Conservation (phyloP, 2,888 invertebrate genomes). For the Acleris sparsana region DNA sequence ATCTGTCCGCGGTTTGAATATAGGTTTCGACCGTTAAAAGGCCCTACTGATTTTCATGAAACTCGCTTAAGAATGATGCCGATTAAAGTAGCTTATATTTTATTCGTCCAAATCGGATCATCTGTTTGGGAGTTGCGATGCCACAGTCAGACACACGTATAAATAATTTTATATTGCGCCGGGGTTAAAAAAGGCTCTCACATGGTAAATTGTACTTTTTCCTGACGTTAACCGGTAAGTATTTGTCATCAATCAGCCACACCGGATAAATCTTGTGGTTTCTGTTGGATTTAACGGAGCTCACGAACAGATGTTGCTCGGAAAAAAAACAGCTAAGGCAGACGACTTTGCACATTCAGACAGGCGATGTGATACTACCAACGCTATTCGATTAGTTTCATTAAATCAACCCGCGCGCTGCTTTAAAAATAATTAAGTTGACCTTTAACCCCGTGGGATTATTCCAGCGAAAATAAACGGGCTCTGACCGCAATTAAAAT, state of each 20-base stretch:
- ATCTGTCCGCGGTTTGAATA: too few relatives aligned
- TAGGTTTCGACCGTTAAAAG: too few relatives aligned
- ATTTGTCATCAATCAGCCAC: slow-evolving; percentile 10
- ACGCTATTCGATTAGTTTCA: slow-evolving; percentile 1
- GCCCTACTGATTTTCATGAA: too few relatives aligned
- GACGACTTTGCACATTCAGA: neutral
- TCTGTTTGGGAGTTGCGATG: too few relatives aligned
- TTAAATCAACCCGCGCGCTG: slow-evolving; percentile 1
- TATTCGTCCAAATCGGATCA: too few relatives aligned
- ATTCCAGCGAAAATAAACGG: slow-evolving; percentile 17
- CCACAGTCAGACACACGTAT: too few relatives aligned
- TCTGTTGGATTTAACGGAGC: slow-evolving; percentile 32
- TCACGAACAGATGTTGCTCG: slow-evolving; percentile 4
- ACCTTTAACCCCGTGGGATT: slow-evolving; percentile 28
- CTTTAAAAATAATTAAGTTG: slow-evolving; percentile 26
- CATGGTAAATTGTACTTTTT: slow-evolving; percentile 20
- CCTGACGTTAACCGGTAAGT: slow-evolving; percentile 22
- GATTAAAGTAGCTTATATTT: too few relatives aligned
- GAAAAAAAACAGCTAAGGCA: neutral
- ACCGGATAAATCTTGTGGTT: neutral
- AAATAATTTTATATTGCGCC: too few relatives aligned
- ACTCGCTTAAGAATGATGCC: too few relatives aligned
- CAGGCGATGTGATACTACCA: too few relatives aligned
- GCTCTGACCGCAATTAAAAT: slow-evolving; percentile 28
- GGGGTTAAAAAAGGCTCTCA: too few relatives aligned